These are phyloP conservation scores for Ageneiosus marmoratus DNA, from an alignment of 2,113 vertebrate genomes.

Conservation along the genomic window DNA sequence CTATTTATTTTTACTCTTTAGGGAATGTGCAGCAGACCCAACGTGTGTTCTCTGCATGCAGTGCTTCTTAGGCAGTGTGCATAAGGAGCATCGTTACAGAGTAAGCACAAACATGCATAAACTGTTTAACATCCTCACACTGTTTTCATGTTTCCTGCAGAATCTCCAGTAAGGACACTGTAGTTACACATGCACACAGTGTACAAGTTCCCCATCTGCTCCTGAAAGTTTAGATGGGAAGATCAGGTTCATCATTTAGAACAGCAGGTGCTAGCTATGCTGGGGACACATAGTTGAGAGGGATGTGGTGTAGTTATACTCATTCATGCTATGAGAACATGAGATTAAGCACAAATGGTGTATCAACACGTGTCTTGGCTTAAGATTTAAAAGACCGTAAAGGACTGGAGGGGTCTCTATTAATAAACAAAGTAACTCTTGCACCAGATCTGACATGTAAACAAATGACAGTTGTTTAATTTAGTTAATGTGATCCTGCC, in stretches of 20 bases:
- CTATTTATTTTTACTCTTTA: constrained; percentile 41
- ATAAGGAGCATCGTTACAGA: constrained; percentile 94
- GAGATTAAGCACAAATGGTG: not conserved
- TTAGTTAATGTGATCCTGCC: not conserved
- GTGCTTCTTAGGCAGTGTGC: constrained; percentile 94
- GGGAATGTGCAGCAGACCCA: constrained; percentile 95
- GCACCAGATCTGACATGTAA: too few species aligned
- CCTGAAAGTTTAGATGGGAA: not conserved
- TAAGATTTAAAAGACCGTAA: too few species aligned
- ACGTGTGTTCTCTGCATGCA: constrained; percentile 98
- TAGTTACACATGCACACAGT: not conserved
- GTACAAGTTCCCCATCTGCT: not conserved
- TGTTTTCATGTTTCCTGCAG: not conserved
- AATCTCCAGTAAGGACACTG: not conserved
- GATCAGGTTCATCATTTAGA: constrained; percentile 33
- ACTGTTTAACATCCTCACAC: too few species aligned
- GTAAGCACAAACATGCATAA: constrained; percentile 70
- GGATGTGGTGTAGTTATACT: not conserved
- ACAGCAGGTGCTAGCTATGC: not conserved
- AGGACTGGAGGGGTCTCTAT: not conserved
- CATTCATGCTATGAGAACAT: not conserved
- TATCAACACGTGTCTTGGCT: not conserved
- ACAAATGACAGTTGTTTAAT: not conserved
- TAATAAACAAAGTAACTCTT: not conserved
- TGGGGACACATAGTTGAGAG: not conserved